phyloP scores from a whole-genome alignment of 2,113 vertebrate species.

The Prunella fulvescens region DNA sequence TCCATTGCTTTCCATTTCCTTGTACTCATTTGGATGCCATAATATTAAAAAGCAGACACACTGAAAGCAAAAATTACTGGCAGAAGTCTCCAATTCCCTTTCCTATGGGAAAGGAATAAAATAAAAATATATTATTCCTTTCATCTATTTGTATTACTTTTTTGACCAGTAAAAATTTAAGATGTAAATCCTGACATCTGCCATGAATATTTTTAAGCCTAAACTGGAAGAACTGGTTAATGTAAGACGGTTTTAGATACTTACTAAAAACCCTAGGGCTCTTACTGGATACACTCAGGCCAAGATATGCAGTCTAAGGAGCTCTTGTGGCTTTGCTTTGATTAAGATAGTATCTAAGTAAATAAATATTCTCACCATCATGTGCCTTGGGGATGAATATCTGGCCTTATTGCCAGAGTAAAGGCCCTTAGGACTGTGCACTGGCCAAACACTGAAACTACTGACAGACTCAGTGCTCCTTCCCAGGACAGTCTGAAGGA shows the following conservation, averaged over 20 bases:
- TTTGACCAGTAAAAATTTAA: neutral
- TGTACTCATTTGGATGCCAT: neutral
- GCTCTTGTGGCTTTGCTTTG: slow-evolving; percentile 26
- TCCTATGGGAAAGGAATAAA: slow-evolving; percentile 5
- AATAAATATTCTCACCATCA: slow-evolving; percentile 8
- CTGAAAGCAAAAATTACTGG: neutral
- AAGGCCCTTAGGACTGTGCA: neutral
- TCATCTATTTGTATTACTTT: neutral
- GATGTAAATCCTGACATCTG: slow-evolving; percentile 1
- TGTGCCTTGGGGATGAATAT: slow-evolving; percentile 28
- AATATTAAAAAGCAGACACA: neutral
- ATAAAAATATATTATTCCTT: neutral
- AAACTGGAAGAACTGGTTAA: neutral
- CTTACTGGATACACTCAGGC: neutral
- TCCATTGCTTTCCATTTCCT: neutral
- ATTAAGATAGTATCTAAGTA: slow-evolving; percentile 32
- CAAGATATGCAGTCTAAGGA: slow-evolving; percentile 26
- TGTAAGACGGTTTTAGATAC: neutral
- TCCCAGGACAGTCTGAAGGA: neutral
- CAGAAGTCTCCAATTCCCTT: neutral
- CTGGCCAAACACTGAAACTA: neutral
- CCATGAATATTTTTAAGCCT: neutral
- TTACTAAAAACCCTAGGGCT: slow-evolving; percentile 6
- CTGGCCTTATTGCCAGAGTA: neutral
- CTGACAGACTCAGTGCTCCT: neutral